phyloP scores from a whole-genome alignment of 2,888 invertebrate species.

The Callyntrura sp. region DNA sequence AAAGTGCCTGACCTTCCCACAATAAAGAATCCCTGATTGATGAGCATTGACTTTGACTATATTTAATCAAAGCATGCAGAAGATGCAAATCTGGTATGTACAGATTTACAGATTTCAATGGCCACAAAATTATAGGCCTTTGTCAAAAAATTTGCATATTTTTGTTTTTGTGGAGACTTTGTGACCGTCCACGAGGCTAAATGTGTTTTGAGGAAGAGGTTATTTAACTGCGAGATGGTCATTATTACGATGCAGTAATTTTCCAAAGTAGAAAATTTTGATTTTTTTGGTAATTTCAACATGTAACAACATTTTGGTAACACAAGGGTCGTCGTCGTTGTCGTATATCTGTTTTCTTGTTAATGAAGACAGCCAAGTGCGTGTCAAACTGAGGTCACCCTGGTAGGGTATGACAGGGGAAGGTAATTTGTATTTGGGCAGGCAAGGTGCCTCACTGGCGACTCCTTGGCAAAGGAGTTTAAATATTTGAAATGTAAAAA shows the following conservation, averaged over 20 bases:
- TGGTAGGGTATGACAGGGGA: too few species aligned
- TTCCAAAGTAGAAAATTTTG: background rate
- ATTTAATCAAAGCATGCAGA: slow-evolving; percentile 38
- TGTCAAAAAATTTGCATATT: slow-evolving; percentile 49
- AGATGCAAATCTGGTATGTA: background rate
- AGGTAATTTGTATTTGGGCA: too few species aligned
- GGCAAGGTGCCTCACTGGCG: too few species aligned
- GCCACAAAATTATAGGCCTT: slow-evolving; percentile 33
- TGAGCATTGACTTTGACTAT: slow-evolving; percentile 54
- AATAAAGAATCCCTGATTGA: slow-evolving; percentile 58
- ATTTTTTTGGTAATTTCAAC: background rate
- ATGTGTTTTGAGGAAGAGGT: slow-evolving; percentile 39
- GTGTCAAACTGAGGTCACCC: slow-evolving; percentile 32
- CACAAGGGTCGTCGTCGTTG: background rate
- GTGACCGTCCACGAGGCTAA: slow-evolving; percentile 43
- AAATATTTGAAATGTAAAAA: background rate
- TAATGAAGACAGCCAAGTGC: slow-evolving; percentile 35
- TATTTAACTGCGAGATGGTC: too few species aligned
- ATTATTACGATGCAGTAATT: background rate
- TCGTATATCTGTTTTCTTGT: background rate
- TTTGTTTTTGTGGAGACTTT: slow-evolving; percentile 3
- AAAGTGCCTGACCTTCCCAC: slow-evolving; percentile 46
- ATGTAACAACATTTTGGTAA: background rate
- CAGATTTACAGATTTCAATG: slow-evolving; percentile 17
- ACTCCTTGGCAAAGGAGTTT: background rate